These are phyloP conservation scores for Clepsis dumicolana DNA, from an alignment of 2,888 invertebrate species.

Conservation along the genomic window DNA sequence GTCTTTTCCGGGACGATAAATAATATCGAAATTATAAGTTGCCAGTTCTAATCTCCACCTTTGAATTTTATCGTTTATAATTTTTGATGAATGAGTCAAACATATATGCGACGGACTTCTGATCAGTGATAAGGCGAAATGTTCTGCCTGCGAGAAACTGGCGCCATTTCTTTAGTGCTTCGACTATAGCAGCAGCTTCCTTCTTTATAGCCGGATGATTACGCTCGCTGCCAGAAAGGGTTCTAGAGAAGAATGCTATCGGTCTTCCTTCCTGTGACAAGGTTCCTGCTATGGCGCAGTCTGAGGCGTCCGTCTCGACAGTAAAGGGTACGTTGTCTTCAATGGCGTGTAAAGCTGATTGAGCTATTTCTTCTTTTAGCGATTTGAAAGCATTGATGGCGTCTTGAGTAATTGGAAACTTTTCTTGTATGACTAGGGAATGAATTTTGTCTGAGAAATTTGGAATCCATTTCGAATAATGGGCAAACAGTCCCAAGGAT, in stretches of 20 bases:
- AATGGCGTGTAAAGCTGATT: conserved; percentile 12
- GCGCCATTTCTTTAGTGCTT: not conserved
- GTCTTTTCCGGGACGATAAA: conserved; percentile 16
- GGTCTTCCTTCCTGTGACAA: conserved; percentile 25
- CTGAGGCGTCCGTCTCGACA: conserved; percentile 28
- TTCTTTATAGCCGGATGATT: not conserved
- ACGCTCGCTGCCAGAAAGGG: not conserved
- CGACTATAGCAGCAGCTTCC: not conserved
- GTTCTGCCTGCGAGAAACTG: conserved; percentile 1
- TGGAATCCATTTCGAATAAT: conserved; percentile 7
- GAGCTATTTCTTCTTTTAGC: not conserved
- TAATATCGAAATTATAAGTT: conserved; percentile 7
- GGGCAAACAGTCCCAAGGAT: not conserved
- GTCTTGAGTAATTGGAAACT: not conserved
- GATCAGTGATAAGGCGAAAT: conserved; percentile 15
- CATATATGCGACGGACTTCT: conserved; percentile 16
- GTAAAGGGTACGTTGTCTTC: conserved; percentile 15
- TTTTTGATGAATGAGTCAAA: conserved; percentile 15
- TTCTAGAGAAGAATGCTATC: not conserved
- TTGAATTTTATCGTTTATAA: not conserved
- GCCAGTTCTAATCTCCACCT: conserved; percentile 16
- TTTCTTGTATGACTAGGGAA: not conserved
- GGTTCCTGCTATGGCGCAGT: conserved; percentile 18
- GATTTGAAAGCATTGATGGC: not conserved
- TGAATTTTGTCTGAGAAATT: conserved; percentile 2